Base-by-base conservation (phyloP, 2,797 vertebrate species). In the Pangasius djambal region DNA sequence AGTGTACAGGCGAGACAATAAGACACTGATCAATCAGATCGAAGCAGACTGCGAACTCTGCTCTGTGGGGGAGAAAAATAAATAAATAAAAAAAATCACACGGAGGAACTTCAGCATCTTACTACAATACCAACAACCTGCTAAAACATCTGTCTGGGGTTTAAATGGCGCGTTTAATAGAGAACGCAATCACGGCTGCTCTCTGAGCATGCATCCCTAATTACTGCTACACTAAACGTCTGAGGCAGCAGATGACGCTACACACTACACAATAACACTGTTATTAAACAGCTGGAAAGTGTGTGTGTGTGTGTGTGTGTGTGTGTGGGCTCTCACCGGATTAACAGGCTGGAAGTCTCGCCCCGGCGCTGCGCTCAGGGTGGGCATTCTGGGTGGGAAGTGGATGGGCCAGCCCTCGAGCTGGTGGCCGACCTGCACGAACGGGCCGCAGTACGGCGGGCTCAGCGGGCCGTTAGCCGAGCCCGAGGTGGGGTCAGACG, bases 371-470 rank as follows among this genome's bases (percentile, higher is more conserved):
- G 95, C 72, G 96, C 96, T 67, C 95, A 94, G 0, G 92, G 95
- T 96, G 92, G 96, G 95, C 94, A 97, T 95, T 91, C 97, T 93
- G 4, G 98, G 97, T 0, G 97, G 97, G 93, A 98, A 98, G 92
- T 97, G 96, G 94, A 98, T 93, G 94, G 97, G 97, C 98, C 98
- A 98, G 88, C 98, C 98, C 0, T 99, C 98, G 0, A 95, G 97
- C 1, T 96, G 97, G 93, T 96, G 97, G 72, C 97, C 92, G 88
- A 97, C 95, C 91, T 98, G 96, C 15, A 97, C 96, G 95, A 97
- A 98, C 88, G 97, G 97, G 86, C 97, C 98, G 90, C 95, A 97
- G 96, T 97, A 99, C 91, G 97, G 93, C 61, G 98, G 97, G 52
- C 97, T 98, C 92, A 97, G 90, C 85, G 97, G 97, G 92, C 94